Percentiles rank a stretch among this genome's conserved stretches.
phyloP scores from a whole-genome alignment of 2,113 vertebrate genomes.

The Eclectus roratus region DNA sequence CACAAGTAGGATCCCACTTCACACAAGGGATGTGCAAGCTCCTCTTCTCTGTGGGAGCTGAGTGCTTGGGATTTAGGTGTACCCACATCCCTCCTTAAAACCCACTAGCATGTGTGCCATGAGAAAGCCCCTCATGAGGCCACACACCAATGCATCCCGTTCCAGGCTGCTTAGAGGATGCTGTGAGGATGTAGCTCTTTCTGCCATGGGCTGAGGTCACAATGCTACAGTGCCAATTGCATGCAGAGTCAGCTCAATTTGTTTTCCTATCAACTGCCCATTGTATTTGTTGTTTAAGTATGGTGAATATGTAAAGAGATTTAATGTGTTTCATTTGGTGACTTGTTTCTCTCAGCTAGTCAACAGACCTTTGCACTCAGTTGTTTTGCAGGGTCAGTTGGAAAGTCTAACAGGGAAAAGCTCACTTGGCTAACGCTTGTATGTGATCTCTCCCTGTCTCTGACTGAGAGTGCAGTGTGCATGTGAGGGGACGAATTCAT shows the following conservation, averaged over 20 bases:
- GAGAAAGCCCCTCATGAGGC: background rate
- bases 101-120: fast-evolving
- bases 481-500: background rate
- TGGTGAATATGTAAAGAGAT: background rate
- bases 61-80: background rate
- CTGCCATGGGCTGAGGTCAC: background rate
- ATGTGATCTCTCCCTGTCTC: background rate
- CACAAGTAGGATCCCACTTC: background rate
- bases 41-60: background rate
- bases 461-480: background rate
- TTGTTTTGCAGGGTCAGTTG: background rate
- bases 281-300: background rate
- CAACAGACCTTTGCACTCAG: background rate
- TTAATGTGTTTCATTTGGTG: background rate
- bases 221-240: background rate
- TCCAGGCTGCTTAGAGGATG: background rate
- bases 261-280: background rate
- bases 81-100: background rate
- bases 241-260: background rate
- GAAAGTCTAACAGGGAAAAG: background rate
- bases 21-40: background rate
- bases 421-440: background rate
- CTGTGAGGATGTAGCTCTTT: background rate
- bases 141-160: background rate
- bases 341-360: background rate